Evolutionary conservation across 2,113 vertebrate genomes (phyloP).

Genomic region (Corythaixoides concolor): DNA sequence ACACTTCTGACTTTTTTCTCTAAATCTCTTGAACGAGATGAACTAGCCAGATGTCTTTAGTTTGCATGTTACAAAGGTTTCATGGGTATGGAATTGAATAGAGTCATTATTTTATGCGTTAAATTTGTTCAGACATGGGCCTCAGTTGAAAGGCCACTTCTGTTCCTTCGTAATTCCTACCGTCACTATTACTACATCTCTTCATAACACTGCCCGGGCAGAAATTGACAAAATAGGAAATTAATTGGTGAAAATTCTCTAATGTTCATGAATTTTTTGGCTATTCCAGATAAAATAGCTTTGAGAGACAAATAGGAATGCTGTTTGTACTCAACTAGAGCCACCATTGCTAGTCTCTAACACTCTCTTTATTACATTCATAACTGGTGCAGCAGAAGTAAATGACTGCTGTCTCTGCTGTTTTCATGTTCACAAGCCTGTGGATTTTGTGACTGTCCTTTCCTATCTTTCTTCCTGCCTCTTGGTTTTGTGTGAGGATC

Average conservation of each 20-base stretch:
- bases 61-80: neutral
- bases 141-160: neutral
- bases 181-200: neutral
- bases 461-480: neutral
- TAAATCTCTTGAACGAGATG: neutral
- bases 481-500: neutral
- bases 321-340: neutral
- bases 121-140: neutral
- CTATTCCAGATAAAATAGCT: neutral
- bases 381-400: neutral
- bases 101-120: neutral
- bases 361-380: neutral
- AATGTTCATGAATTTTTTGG: neutral
- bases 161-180: neutral
- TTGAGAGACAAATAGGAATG: neutral
- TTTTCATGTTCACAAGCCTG: neutral
- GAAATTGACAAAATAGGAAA: neutral
- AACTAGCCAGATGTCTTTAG: neutral
- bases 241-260: neutral
- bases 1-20: neutral
- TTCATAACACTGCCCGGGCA: neutral
- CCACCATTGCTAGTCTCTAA: neutral
- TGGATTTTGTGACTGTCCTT: conserved; percentile 18
- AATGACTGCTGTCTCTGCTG: neutral
- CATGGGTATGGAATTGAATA: neutral